Base-by-base conservation (phyloP, 2,888 invertebrate genomes). In the Cataglyphis rosenhaueri region DNA sequence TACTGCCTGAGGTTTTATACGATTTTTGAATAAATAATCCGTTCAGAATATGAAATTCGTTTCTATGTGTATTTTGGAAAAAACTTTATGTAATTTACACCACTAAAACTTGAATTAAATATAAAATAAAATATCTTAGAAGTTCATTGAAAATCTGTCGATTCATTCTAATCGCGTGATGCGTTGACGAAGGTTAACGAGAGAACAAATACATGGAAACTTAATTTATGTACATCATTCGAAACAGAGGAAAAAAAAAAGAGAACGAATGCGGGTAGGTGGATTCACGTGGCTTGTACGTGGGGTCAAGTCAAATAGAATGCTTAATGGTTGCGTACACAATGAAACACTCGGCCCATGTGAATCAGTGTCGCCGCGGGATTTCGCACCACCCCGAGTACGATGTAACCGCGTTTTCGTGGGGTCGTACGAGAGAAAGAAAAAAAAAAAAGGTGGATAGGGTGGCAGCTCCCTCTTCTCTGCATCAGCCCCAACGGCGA, bases 321-420 rank as follows among this genome's bases (percentile, higher is more conserved):
- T 79, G 78, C 44, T 48, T 79, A 79, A 79, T 79, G 78, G 78
- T 35, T 79, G 78, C 74, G 78, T 79, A 79, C 59, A 79, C 74
- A 79, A 79, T 73, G 78, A 71, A 79, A 79, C 79, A 62, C 38
- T 64, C 81, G 81, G 35, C 48, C 65, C 82, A 62, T 52, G 68
- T 48, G 82, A 83, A 82, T 84, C 83, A 83, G 84, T 65, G 82
- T 84, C 84, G 66, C 84, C 71, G 70, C 70, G 83, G 84, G 84
- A 75, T 84, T 83, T 84, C 83, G 83, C 75, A 66, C 84, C 76
- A 64, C 84, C 52, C 57, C 25, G 59, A 48, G 70, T 64, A 71
- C 59, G 59, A 21, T 79, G 78, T 79, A 79, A 73, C 73, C 32
- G 59, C 74, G 78, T 78, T 78, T 71, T 78, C 78, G 44, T 70